Evolutionary conservation across 2,888 invertebrate genomes (phyloP).

Genomic region (Thymelicus acteon): DNA sequence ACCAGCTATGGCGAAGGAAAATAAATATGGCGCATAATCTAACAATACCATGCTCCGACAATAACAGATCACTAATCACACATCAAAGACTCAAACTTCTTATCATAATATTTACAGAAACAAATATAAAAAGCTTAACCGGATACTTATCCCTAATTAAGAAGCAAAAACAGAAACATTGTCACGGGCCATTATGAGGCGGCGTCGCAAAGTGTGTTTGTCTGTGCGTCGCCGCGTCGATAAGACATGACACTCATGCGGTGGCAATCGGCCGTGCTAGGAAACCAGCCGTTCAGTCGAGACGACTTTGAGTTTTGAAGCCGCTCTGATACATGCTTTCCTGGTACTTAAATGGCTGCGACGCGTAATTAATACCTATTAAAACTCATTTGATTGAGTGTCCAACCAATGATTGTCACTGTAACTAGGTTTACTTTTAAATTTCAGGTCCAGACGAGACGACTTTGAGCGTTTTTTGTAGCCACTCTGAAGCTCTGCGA

Average conservation of each 20-base stretch:
- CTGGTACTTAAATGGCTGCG: constrained; percentile 16
- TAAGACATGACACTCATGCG: constrained; percentile 46
- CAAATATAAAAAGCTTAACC: constrained; percentile 46
- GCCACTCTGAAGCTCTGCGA: too few species aligned
- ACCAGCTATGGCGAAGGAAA: too few species aligned
- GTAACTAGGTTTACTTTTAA: too few species aligned
- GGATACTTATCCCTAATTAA: constrained; percentile 79
- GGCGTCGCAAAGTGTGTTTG: constrained; percentile 59
- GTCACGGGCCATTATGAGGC: constrained; percentile 69
- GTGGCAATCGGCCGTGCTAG: constrained; percentile 64
- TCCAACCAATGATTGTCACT: too few species aligned
- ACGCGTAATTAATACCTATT: constrained; percentile 6
- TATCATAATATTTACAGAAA: constrained; percentile 35
- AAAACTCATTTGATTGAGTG: background rate
- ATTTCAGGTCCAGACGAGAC: too few species aligned
- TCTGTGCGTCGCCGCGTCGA: constrained; percentile 58
- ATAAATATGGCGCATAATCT: too few species aligned
- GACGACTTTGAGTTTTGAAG: constrained; percentile 61
- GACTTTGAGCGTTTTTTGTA: too few species aligned
- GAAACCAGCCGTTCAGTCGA: constrained; percentile 71
- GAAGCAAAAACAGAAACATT: constrained; percentile 67
- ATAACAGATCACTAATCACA: constrained; percentile 23
- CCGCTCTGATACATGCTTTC: constrained; percentile 19
- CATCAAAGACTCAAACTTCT: constrained; percentile 29
- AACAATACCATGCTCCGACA: too few species aligned